Evolutionary conservation across 2,888 invertebrate genomes (phyloP), one percentile per base, ranked within the genome.

Genomic region (Colletes collaris): DNA sequence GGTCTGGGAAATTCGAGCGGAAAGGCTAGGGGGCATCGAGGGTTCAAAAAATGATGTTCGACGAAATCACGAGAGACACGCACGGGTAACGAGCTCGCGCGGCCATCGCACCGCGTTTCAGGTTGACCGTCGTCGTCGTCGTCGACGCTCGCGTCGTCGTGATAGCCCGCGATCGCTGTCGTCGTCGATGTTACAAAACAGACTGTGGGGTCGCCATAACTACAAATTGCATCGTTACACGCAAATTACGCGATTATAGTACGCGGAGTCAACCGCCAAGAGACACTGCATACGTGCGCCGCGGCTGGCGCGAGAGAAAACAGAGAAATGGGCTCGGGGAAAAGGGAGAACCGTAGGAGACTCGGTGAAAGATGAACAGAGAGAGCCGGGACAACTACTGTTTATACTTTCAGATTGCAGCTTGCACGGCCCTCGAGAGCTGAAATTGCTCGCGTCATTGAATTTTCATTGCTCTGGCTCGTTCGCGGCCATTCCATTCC

Each of bases 201-300:
- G 75, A 66, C 62, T 13, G 60, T 37, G 52, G 84, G 81, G 85
- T 87, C 86, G 83, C 84, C 83, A 84, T 89, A 90, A 90, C 89
- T 90, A 89, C 91, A 90, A 91, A 90, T 90, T 90, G 90, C 90
- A 88, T 90, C 91, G 90, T 90, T 90, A 90, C 89, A 90, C 89
- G 90, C 90, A 90, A 90, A 91, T 91, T 90, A 89, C 88, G 86
- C 89, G 89, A 90, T 90, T 89, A 88, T 78, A 83, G 86, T 86
- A 73, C 79, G 83, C 85, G 79, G 27, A 85, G 84, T 67, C 81
- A 83, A 82, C 79, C 84, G 75, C 76, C 73, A 70, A 68, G 76
- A 52, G 74, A 67, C 74, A 52, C 46, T 53, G 67, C 50, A 66
- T 77, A 74, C 60, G 86, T 44, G 81, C 64, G 49, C 27, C 4